Evolutionary conservation across 2,888 invertebrate genomes (phyloP), one percentile per base, ranked within the genome.

Genomic region (Miltochrista miniata): DNA sequence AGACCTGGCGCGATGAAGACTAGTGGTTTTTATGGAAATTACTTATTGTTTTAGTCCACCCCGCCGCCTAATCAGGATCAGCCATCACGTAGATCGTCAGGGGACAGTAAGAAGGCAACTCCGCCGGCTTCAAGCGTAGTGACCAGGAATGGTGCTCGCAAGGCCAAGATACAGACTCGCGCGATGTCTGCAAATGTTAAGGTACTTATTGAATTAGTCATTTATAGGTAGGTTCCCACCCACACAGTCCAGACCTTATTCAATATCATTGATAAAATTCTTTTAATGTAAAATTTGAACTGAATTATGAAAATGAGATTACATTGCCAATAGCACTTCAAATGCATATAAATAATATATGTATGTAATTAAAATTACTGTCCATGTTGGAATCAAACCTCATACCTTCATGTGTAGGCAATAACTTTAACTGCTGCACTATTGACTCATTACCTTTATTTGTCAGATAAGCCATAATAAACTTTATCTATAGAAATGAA

Each of bases 151-250:
- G 92, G 92, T 49, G 93, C 93, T 50, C 93, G 93, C 61, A 93
- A 93, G 77, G 92, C 94, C 48, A 94, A 94, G 84, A 93, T 94
- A 45, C 94, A 94, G 76, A 94, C 94, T 31, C 89, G 94, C 44
- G 93, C 94, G 34, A 93, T 93, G 93, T 87, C 92, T 18, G 92
- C 89, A 31, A 83, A 84, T 39, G 82, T 81, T 48, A 92, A 92
- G 78, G 92, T 90, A 76, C 63, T 46, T 51, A 59, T 54, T 46
- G 49, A 59, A 55, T 59, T 47, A 45, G 54, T 56, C 47, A 51
- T 48, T 12, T 42, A 42, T 43, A n/a, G n/a, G n/a, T n/a, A n/a
- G n/a, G n/a, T n/a, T 15, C 8, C 40, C 62, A 49, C 68, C 65
- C 56, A 70, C 70, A 52, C 10, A 49, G 35, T 37, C 49, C 44